These are phyloP conservation scores for Caenorhabditis brenneri DNA, from an alignment of 1,140 invertebrate genomes.

Conservation along the genomic window DNA sequence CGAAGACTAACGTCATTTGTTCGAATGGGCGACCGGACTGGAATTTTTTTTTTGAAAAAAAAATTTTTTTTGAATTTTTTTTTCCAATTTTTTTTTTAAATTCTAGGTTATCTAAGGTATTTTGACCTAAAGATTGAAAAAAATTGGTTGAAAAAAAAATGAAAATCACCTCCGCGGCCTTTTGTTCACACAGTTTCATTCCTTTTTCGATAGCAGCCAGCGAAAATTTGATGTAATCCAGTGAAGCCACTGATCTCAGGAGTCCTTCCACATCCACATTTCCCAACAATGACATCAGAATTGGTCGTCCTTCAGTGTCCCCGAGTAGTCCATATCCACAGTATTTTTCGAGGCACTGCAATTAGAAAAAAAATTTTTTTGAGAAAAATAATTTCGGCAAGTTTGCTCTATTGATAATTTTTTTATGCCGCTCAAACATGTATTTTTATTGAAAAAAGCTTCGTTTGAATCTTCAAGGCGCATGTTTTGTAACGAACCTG, in stretches of 20 bases:
- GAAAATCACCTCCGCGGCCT: constrained; percentile 53
- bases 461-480: too few species aligned
- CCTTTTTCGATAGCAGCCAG: constrained; percentile 70
- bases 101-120: neutral
- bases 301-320: constrained; percentile 69
- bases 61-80: too few species aligned
- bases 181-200: constrained; percentile 63
- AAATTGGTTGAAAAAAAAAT: neutral
- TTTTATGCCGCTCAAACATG: too few species aligned
- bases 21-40: constrained; percentile 71
- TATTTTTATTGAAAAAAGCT: too few species aligned
- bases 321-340: constrained; percentile 69
- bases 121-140: neutral
- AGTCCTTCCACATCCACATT: constrained; percentile 70
- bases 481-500: too few species aligned
- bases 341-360: constrained; percentile 70
- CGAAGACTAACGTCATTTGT: constrained; percentile 71
- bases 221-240: constrained; percentile 71
- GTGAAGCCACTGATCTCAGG: constrained; percentile 65
- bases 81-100: too few species aligned
- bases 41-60: constrained; percentile 21
- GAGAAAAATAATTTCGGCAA: too few species aligned
- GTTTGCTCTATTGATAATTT: too few species aligned
- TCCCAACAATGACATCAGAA: constrained; percentile 70
- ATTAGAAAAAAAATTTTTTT: too few species aligned